A percentile compares a stretch with the other conserved stretches of the same genome.
Evolutionary conservation across 2,113 vertebrate genomes (phyloP).

Genomic region (Serinus canaria): DNA sequence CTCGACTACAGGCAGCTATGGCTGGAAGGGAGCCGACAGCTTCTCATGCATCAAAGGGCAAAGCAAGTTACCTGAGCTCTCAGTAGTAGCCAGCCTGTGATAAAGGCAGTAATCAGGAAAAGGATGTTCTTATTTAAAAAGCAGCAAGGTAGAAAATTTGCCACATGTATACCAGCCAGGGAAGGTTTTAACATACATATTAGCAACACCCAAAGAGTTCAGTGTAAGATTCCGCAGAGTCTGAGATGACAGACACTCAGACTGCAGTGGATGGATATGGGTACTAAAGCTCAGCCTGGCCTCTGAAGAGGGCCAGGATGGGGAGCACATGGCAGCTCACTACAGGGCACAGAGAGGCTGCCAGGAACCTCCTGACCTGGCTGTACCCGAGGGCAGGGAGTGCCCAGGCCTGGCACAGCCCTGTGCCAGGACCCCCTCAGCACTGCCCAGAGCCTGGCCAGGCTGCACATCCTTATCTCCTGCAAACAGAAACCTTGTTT

Average conservation of each 20-base stretch:
- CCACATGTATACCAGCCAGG: not conserved
- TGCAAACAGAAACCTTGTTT: not conserved
- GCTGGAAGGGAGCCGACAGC: not conserved
- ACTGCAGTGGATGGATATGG: accelerated
- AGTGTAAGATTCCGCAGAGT: not conserved
- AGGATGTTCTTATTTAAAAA: not conserved
- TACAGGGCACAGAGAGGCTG: accelerated
- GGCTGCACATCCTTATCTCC: not conserved
- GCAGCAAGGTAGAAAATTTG: not conserved
- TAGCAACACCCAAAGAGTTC: not conserved
- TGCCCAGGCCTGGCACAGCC: accelerated
- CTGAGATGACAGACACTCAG: not conserved
- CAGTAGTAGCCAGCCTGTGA: not conserved
- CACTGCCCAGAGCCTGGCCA: not conserved
- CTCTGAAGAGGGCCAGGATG: not conserved
- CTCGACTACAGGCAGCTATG: not conserved
- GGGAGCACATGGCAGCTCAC: not conserved
- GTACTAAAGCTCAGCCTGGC: not conserved
- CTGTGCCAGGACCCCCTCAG: not conserved
- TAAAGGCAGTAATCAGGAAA: not conserved
- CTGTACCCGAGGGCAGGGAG: accelerated
- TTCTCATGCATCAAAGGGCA: not conserved
- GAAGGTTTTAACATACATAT: not conserved
- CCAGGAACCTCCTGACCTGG: not conserved
- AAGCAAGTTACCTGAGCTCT: not conserved